Conservation (phyloP, 2,797 vertebrate genomes). For the Ctenopoma kingsleyae region DNA sequence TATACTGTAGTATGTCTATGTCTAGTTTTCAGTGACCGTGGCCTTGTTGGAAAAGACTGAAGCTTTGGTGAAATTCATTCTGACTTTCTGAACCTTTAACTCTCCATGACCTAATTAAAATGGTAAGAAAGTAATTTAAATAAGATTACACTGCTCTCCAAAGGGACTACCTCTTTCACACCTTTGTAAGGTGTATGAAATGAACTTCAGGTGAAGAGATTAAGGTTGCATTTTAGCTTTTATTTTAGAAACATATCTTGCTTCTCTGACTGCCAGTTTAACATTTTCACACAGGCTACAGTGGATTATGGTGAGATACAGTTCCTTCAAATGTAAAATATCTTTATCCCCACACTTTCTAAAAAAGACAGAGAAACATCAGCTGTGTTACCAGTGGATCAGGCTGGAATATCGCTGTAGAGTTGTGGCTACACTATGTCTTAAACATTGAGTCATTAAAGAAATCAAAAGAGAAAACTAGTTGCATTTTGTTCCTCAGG, state of each 20-base stretch:
- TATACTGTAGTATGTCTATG: too few relatives aligned
- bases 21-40: neutral
- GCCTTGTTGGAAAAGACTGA: neutral
- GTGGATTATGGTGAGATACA: constrained; percentile 5
- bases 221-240: constrained; percentile 23
- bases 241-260: constrained; percentile 44
- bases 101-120: constrained; percentile 82
- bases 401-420: neutral
- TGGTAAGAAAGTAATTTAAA: constrained; percentile 66
- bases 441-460: constrained; percentile 22
- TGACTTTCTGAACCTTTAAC: constrained; percentile 12
- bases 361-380: neutral
- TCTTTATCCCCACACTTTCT: constrained; percentile 3
- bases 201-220: constrained; percentile 38
- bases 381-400: constrained; percentile 1
- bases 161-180: constrained; percentile 72
- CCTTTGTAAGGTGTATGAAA: constrained; percentile 60
- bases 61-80: neutral
- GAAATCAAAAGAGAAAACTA: constrained; percentile 19
- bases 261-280: constrained; percentile 8
- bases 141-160: constrained; percentile 64
- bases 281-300: constrained; percentile 8
- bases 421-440: neutral
- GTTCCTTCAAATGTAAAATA: constrained; percentile 15
- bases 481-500: constrained; percentile 43